Conservation (phyloP, 2,888 invertebrate genomes). For the Meteorus cinctellus region DNA sequence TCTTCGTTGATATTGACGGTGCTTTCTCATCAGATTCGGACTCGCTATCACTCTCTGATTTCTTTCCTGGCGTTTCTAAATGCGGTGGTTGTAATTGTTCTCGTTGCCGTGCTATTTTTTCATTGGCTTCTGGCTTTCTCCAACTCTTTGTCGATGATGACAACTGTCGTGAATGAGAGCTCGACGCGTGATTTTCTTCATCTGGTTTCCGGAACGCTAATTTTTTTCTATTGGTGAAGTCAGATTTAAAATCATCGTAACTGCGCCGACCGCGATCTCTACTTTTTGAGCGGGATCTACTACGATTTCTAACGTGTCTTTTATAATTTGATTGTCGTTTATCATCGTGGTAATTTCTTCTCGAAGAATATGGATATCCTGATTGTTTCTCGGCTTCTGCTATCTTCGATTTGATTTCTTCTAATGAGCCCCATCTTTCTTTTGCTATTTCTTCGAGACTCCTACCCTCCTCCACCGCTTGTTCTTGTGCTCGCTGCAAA, state of each 20-base stretch:
- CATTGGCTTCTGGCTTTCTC: slow-evolving; percentile 57
- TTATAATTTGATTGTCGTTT: slow-evolving; percentile 35
- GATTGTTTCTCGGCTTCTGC: slow-evolving; percentile 73
- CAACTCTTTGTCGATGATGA: slow-evolving; percentile 56
- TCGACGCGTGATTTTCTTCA: slow-evolving; percentile 50
- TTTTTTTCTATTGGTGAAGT: slow-evolving; percentile 45
- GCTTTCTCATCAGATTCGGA: slow-evolving; percentile 44
- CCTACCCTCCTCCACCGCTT: slow-evolving; percentile 75
- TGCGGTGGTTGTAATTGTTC: slow-evolving; percentile 47
- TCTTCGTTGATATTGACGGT: slow-evolving; percentile 6
- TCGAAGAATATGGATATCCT: slow-evolving; percentile 24
- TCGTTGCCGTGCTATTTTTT: slow-evolving; percentile 34
- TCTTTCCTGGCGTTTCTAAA: slow-evolving; percentile 44
- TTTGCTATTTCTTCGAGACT: slow-evolving; percentile 76
- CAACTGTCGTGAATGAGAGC: slow-evolving; percentile 37
- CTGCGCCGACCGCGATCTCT: slow-evolving; percentile 48
- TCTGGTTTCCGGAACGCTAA: slow-evolving; percentile 60
- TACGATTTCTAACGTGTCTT: slow-evolving; percentile 44
- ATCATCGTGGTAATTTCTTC: slow-evolving; percentile 42
- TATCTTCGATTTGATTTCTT: slow-evolving; percentile 74
- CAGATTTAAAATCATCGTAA: slow-evolving; percentile 45
- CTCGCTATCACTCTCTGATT: slow-evolving; percentile 40
- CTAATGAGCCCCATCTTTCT: slow-evolving; percentile 78
- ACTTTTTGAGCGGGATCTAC: slow-evolving; percentile 54
- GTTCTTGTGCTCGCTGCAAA: slow-evolving; percentile 75